Conservation (phyloP, 2,113 vertebrate genomes). For the Diglossa brunneiventris region DNA sequence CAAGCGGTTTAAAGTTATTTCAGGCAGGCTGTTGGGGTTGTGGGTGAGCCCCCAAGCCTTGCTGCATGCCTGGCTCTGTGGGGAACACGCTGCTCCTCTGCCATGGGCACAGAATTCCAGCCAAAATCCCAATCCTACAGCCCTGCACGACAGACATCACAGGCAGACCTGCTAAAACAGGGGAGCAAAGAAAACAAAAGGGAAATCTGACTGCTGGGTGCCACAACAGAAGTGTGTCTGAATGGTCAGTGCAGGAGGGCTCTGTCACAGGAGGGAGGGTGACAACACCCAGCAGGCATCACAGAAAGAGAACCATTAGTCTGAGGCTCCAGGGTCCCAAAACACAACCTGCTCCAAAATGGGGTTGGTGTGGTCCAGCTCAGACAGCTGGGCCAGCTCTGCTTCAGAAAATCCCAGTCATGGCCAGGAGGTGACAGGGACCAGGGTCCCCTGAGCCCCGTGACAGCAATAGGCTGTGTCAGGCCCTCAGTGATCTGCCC, state of each 20-base stretch:
- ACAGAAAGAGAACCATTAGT: not conserved
- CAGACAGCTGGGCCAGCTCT: not conserved
- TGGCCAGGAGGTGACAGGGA: not conserved
- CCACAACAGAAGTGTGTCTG: too few relatives aligned
- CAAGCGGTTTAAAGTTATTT: not conserved
- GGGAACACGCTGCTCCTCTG: fast-evolving
- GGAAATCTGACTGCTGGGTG: not conserved
- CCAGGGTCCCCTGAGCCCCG: not conserved
- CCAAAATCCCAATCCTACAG: not conserved
- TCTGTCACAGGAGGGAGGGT: not conserved
- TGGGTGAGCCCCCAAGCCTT: not conserved
- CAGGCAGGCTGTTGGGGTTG: not conserved
- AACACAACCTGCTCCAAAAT: not conserved
- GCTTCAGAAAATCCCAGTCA: not conserved
- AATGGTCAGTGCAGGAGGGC: fast-evolving
- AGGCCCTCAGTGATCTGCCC: fast-evolving
- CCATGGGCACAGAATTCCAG: not conserved
- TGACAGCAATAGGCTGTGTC: not conserved
- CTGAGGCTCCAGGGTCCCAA: not conserved
- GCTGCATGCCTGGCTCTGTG: not conserved
- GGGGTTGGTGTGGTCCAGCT: fast-evolving
- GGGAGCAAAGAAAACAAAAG: not conserved
- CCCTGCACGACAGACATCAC: not conserved
- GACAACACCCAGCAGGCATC: fast-evolving
- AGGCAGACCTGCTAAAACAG: not conserved